Conservation (phyloP, 2,797 vertebrate species). For the Sebastes iracundus region DNA sequence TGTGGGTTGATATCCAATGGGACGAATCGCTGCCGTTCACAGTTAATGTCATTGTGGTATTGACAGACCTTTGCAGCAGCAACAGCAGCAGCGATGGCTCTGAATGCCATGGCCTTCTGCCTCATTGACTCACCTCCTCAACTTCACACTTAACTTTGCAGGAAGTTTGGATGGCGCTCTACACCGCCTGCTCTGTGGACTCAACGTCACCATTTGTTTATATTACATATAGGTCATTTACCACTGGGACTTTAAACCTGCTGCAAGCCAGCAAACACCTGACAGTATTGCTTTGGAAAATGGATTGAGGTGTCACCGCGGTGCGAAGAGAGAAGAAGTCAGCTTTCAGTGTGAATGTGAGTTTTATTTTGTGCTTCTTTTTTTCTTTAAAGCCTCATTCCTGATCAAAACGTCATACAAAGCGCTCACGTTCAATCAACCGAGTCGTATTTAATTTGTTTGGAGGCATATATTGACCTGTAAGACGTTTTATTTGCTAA, state of each 20-base stretch:
- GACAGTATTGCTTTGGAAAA: neutral
- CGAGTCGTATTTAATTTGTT: neutral
- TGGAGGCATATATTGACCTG: neutral
- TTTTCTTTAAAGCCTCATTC: neutral
- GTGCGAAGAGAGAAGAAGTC: neutral
- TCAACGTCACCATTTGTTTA: slow-evolving; percentile 9
- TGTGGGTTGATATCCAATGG: neutral
- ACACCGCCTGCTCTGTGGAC: neutral
- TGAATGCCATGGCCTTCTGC: neutral
- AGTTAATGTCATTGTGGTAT: slow-evolving; percentile 7
- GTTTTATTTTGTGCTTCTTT: neutral
- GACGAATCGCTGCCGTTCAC: neutral
- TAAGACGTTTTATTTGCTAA: neutral
- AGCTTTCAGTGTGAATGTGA: neutral
- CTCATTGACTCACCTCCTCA: neutral
- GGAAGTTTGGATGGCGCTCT: neutral
- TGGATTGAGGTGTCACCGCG: slow-evolving; percentile 7
- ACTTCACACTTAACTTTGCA: neutral
- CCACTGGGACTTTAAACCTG: neutral
- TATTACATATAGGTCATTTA: slow-evolving; percentile 3
- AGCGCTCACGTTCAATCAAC: neutral
- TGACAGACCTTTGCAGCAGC: slow-evolving; percentile 2
- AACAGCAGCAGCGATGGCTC: neutral
- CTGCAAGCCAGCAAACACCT: slow-evolving; percentile 7
- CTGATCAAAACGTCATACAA: neutral